A percentile compares a stretch with the other conserved stretches of the same genome.
Evolutionary conservation across 2,113 vertebrate species (phyloP).

Genomic region (Zeus faber): DNA sequence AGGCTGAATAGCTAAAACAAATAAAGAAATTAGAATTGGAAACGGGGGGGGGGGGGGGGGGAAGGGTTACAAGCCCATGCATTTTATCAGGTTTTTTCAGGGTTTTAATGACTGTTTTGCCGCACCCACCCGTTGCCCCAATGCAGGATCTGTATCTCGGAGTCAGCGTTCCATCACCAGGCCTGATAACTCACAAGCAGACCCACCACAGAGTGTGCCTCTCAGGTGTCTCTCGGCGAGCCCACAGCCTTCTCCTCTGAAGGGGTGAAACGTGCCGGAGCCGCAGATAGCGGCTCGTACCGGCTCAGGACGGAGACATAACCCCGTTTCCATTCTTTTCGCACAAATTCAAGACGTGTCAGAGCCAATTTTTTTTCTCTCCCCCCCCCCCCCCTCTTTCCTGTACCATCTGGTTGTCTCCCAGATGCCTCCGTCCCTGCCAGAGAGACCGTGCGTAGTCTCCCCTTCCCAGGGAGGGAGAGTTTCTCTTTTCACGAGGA

Average conservation of each 20-base stretch:
- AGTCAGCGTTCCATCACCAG: background rate
- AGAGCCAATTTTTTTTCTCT: slow-evolving; percentile 8
- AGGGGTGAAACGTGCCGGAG: background rate
- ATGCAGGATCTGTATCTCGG: background rate
- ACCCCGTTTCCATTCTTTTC: too few species aligned
- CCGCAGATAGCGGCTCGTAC: background rate
- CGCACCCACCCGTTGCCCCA: background rate
- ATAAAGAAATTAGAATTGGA: background rate
- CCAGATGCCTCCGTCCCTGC: background rate
- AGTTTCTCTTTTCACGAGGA: background rate
- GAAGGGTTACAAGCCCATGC: too few species aligned
- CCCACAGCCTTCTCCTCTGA: slow-evolving; percentile 4
- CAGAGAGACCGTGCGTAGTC: slow-evolving; percentile 1
- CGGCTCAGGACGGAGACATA: too few species aligned
- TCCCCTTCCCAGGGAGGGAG: background rate
- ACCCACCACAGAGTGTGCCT: background rate
- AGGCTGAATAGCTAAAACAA: background rate
- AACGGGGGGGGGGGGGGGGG: too few species aligned
- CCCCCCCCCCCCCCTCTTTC: background rate
- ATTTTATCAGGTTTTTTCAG: too few species aligned
- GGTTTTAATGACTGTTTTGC: background rate
- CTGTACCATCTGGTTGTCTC: slow-evolving; percentile 2
- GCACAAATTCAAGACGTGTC: too few species aligned
- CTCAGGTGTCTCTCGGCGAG: background rate
- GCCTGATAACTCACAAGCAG: background rate